Evolutionary conservation across 2,888 invertebrate species (phyloP).

Genomic region (Steinernema hermaphroditum): DNA sequence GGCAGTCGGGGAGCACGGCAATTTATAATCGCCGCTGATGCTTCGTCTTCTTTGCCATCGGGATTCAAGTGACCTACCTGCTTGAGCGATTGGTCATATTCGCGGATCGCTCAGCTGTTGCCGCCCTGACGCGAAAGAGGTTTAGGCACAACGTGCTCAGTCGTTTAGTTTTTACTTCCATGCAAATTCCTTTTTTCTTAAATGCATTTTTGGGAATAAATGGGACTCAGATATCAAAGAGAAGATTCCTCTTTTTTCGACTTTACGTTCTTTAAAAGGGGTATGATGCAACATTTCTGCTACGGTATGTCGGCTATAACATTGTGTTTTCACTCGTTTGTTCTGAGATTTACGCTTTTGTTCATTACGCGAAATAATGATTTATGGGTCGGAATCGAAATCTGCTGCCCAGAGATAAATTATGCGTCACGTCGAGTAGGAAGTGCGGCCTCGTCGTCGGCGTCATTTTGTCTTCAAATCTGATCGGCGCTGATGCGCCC

Average conservation of each 20-base stretch:
- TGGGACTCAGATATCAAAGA: no score
- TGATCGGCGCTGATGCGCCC: background rate
- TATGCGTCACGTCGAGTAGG: conserved; percentile 24
- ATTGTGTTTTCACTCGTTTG: background rate
- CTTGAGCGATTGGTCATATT: background rate
- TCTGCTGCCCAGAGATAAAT: conserved; percentile 23
- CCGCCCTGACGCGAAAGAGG: no score
- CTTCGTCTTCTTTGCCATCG: background rate
- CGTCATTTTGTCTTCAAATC: conserved; percentile 31
- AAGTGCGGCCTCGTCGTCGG: conserved; percentile 18
- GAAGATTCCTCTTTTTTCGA: no score
- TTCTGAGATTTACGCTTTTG: background rate
- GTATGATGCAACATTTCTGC: no score
- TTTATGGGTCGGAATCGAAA: conserved; percentile 8
- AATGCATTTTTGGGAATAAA: no score
- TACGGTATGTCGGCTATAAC: no score
- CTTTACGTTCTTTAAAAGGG: no score
- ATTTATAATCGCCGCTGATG: conserved; percentile 14
- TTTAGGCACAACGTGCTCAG: no score
- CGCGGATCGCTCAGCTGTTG: background rate
- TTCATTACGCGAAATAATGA: conserved; percentile 23
- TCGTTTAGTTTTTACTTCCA: no score
- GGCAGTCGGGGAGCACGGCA: background rate
- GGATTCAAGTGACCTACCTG: background rate
- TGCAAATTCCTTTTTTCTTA: no score